Base-by-base conservation (phyloP, 2,888 invertebrate species). In the Meloe dianella region DNA sequence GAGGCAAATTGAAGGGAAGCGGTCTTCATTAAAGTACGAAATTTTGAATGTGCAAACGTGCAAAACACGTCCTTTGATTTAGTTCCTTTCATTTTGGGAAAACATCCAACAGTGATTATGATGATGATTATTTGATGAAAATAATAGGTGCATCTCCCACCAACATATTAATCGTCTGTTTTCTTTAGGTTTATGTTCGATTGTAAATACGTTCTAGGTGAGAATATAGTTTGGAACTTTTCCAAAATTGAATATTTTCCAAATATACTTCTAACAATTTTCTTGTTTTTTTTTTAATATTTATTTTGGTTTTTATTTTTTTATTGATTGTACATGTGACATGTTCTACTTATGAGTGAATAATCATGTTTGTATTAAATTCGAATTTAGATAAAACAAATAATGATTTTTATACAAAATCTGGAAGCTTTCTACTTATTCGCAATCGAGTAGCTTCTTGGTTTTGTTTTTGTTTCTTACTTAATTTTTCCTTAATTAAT, bases 181-280 rank as follows among this genome's bases (percentile, higher is more conserved):
- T 51, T 51, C 51, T 51, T 24, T 24, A 51, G 51, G 51, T 51
- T 51, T 47, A 47, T 47, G 47, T 47, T 51, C 51, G 51, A 51
- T 51, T 51, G 51, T 51, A 51, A 24, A 51, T 22, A 47, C 47
- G 20, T 47, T 47, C 47, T 47, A 51, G 51, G 51, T 51, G 51
- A 51, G 51, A 51, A 24, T n/a, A n/a, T 51, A 51, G 51, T 51
- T 51, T 51, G 51, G 51, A 51, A 51, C 12, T 22, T 51, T 47
- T 51, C 22, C 51, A 51, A 22, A 51, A 24, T 24, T 24, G 24
- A 51, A 22, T 51, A 51, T 51, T 51, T 51, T 51, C 51, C 22
- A 51, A 51, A 51, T 38, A 47, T 20, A 47, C 20, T 47, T 51
- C 51, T 51, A 51, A 51, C 51, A 24, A 12, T 22, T 24, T 51